phyloP scores from a whole-genome alignment of 2,888 invertebrate genomes.

The Oeneis ivallda region DNA sequence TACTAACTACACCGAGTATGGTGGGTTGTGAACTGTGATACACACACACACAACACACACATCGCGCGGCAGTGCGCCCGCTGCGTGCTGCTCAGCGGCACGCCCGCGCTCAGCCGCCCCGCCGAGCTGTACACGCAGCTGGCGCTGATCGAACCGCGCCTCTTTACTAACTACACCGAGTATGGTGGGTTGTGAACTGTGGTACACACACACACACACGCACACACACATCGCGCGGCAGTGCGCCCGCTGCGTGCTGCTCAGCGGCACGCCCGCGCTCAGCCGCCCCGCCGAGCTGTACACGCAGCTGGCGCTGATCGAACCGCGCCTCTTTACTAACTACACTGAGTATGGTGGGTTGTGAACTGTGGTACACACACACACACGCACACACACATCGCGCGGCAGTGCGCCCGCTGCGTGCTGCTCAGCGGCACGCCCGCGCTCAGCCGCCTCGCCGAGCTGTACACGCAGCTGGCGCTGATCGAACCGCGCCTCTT shows the following conservation, averaged over 20 bases:
- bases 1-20: constrained; percentile 83
- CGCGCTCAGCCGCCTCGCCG: constrained; percentile 94
- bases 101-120: constrained; percentile 96
- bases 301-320: constrained; percentile 90
- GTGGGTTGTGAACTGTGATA: constrained; percentile 48
- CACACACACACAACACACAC: too few relatives aligned
- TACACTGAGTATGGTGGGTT: constrained; percentile 82
- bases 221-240: constrained; percentile 80
- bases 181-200: constrained; percentile 66
- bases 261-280: constrained; percentile 97
- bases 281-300: constrained; percentile 95
- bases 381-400: constrained; percentile 64
- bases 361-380: not conserved
- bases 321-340: constrained; percentile 84
- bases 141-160: constrained; percentile 84
- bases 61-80: constrained; percentile 84
- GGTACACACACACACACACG: too few relatives aligned
- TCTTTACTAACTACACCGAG: constrained; percentile 84
- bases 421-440: constrained; percentile 97
- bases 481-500: constrained; percentile 87
- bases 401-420: constrained; percentile 83
- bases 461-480: constrained; percentile 92
- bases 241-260: constrained; percentile 86
- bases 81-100: constrained; percentile 93
- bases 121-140: constrained; percentile 94